These are phyloP conservation scores for Baryphthengus martii DNA, from an alignment of 2,113 vertebrate species.

Conservation along the genomic window DNA sequence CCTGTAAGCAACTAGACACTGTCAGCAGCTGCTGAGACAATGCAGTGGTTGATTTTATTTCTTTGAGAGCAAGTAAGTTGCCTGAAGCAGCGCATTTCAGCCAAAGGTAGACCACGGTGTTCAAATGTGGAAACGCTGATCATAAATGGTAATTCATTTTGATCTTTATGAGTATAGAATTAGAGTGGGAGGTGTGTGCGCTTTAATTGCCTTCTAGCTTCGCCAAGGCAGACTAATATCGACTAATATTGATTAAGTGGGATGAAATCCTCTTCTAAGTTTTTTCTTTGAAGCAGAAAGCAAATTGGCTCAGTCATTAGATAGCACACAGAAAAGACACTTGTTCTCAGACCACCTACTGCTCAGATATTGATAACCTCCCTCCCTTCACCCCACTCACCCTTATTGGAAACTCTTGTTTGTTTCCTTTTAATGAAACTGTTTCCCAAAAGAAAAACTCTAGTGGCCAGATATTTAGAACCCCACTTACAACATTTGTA, in stretches of 20 bases:
- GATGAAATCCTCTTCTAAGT: background rate
- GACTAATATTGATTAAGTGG: slow-evolving; percentile 8
- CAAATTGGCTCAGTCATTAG: background rate
- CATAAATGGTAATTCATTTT: background rate
- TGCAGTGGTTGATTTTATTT: background rate
- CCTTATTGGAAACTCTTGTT: background rate
- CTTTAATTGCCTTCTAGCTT: background rate
- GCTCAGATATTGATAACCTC: background rate
- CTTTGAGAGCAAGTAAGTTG: background rate
- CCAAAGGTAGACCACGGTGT: background rate
- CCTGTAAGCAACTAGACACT: background rate
- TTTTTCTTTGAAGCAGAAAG: background rate
- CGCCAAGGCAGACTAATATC: background rate
- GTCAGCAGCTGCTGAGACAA: background rate
- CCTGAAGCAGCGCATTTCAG: background rate
- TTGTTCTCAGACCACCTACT: background rate
- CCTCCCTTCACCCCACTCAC: no score
- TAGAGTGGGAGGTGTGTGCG: background rate
- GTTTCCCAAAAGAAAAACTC: background rate
- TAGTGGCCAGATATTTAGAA: background rate
- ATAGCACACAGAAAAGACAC: background rate
- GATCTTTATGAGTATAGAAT: background rate
- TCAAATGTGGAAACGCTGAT: background rate
- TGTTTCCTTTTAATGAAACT: background rate
- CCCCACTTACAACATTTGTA: background rate